phyloP scores from a whole-genome alignment of 2,113 vertebrate species.

The Tylochromis polylepis region DNA sequence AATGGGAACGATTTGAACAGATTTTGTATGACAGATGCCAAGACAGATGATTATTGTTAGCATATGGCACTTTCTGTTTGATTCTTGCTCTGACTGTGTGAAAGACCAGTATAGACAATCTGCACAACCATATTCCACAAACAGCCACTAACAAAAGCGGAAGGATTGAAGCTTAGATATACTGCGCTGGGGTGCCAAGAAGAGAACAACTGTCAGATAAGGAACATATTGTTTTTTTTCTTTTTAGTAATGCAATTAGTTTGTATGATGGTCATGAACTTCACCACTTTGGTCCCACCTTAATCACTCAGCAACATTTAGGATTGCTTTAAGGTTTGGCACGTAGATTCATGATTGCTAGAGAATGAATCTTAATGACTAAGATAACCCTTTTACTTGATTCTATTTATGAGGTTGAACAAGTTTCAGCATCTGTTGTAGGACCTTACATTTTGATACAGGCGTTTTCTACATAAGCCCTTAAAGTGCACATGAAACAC shows the following conservation, averaged over 20 bases:
- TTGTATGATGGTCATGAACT: not conserved
- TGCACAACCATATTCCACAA: not conserved
- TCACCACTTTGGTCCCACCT: not conserved
- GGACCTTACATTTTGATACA: not conserved
- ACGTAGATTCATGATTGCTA: not conserved
- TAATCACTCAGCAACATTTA: not conserved
- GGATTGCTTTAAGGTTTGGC: not conserved
- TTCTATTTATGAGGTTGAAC: not conserved
- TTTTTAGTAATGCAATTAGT: not conserved
- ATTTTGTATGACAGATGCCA: slow-evolving; percentile 43
- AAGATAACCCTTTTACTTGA: not conserved
- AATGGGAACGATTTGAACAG: slow-evolving; percentile 51
- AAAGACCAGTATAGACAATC: not conserved
- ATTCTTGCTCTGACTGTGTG: not conserved
- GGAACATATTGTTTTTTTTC: not conserved
- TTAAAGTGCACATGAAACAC: not conserved
- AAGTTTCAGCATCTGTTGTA: not conserved
- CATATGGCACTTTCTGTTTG: slow-evolving; percentile 50
- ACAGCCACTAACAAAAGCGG: not conserved
- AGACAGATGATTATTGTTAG: slow-evolving; percentile 49
- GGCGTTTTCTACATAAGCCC: not conserved
- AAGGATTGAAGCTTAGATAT: not conserved
- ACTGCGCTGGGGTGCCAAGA: not conserved
- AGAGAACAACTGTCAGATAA: not conserved
- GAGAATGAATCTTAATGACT: not conserved